phyloP scores from a whole-genome alignment of 2,113 vertebrate species.

The Dasyornis broadbenti region DNA sequence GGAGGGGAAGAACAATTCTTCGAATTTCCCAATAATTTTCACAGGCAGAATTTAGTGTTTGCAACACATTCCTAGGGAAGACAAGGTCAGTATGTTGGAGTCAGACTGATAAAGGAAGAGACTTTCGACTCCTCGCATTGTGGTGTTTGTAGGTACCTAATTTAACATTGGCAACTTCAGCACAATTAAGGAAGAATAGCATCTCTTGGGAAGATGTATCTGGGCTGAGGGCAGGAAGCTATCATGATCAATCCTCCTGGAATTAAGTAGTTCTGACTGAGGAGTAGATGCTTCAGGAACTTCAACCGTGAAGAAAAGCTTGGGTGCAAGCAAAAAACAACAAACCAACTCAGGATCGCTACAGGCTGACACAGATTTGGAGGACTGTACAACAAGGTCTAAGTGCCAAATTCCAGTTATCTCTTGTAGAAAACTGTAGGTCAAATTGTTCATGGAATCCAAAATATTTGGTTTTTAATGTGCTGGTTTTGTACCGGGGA shows the following conservation, averaged over 20 bases:
- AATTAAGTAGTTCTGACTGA: neutral
- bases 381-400: neutral
- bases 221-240: neutral
- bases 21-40: neutral
- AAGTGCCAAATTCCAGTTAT: neutral
- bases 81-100: neutral
- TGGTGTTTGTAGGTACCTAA: neutral
- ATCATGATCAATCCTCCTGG: neutral
- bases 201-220: neutral
- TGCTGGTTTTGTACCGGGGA: neutral
- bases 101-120: neutral
- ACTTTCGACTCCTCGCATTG: neutral
- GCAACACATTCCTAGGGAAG: neutral
- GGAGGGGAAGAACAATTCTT: neutral
- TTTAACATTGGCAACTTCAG: neutral
- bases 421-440: neutral
- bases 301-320: neutral
- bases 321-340: neutral
- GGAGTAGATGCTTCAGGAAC: neutral
- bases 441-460: neutral
- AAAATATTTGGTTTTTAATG: neutral
- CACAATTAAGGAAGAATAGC: neutral
- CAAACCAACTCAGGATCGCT: neutral
- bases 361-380: neutral
- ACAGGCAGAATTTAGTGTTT: neutral